A percentile compares a stretch with the other conserved stretches of the same genome.
phyloP scores from a whole-genome alignment of 2,113 vertebrate species.

The Stegostoma tigrinum region DNA sequence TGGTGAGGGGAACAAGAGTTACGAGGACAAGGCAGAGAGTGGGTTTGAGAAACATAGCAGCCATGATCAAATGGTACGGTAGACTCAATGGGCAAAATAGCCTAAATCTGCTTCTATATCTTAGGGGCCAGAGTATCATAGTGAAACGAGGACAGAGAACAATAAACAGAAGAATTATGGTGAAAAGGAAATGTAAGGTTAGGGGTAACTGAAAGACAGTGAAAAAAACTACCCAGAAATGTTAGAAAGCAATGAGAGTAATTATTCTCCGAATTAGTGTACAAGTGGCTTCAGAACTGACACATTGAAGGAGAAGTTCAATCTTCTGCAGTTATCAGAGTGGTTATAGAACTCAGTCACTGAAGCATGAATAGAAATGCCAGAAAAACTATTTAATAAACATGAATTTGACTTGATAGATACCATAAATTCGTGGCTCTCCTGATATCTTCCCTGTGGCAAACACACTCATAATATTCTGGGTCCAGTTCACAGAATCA shows the following conservation, averaged over 20 bases:
- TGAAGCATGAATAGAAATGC: not conserved
- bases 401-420: not conserved
- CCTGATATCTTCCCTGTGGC: not conserved
- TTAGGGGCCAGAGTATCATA: not conserved
- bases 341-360: not conserved
- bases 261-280: not conserved
- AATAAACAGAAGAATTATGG: not conserved
- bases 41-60: too few species aligned
- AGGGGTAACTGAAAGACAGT: not conserved
- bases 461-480: not conserved
- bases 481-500: not conserved
- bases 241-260: not conserved
- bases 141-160: not conserved
- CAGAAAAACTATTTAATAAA: not conserved
- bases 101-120: too few species aligned
- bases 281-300: not conserved
- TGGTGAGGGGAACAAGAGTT: too few species aligned
- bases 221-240: not conserved
- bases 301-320: not conserved
- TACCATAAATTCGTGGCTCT: not conserved
- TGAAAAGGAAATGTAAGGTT: not conserved
- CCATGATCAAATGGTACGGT: too few species aligned
- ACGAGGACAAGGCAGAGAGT: too few species aligned
- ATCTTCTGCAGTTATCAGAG: not conserved
- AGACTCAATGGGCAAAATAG: too few species aligned